phyloP scores from a whole-genome alignment of 2,113 vertebrate species.

The Cheilinus undulatus region DNA sequence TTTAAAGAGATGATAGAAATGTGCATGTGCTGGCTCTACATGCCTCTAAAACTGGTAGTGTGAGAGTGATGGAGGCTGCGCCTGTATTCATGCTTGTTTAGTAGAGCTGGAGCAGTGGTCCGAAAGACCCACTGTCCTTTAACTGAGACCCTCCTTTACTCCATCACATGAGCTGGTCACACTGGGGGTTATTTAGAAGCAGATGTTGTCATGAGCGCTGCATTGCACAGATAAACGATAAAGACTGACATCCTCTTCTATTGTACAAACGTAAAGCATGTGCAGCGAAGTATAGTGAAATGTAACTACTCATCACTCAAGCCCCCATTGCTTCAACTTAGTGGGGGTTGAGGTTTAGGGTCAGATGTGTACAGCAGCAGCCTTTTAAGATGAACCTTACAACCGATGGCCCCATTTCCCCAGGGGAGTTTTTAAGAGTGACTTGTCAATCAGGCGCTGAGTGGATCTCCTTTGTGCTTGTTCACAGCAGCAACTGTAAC shows the following conservation, averaged over 20 bases:
- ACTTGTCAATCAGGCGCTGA: conserved; percentile 59
- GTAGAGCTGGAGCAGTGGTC: conserved; percentile 42
- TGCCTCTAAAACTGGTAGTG: conserved; percentile 25
- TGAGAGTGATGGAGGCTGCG: conserved; percentile 3
- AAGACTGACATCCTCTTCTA: background rate
- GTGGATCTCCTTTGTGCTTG: conserved; percentile 74
- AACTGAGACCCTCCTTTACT: conserved; percentile 7
- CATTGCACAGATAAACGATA: background rate
- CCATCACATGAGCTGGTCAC: background rate
- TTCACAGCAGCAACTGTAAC: conserved; percentile 61
- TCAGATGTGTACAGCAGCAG: conserved; percentile 10
- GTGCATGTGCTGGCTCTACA: conserved; percentile 14
- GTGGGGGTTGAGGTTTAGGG: conserved; percentile 29
- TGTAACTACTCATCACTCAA: conserved; percentile 5
- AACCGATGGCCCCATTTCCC: conserved; percentile 58
- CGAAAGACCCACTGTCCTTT: conserved; percentile 18
- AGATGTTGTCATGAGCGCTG: background rate
- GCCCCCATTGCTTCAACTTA: conserved; percentile 10
- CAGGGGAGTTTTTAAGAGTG: conserved; percentile 53
- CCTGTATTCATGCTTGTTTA: conserved; percentile 44
- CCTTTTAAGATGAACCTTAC: conserved; percentile 60
- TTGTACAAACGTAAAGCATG: conserved; percentile 7
- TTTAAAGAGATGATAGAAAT: conserved; percentile 9
- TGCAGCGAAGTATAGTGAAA: conserved; percentile 4
- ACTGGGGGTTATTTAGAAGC: background rate